A percentile compares a stretch with the other conserved stretches of the same genome.
Evolutionary conservation across 2,797 vertebrate genomes (phyloP).

Genomic region (Melanotaenia pygmaea): DNA sequence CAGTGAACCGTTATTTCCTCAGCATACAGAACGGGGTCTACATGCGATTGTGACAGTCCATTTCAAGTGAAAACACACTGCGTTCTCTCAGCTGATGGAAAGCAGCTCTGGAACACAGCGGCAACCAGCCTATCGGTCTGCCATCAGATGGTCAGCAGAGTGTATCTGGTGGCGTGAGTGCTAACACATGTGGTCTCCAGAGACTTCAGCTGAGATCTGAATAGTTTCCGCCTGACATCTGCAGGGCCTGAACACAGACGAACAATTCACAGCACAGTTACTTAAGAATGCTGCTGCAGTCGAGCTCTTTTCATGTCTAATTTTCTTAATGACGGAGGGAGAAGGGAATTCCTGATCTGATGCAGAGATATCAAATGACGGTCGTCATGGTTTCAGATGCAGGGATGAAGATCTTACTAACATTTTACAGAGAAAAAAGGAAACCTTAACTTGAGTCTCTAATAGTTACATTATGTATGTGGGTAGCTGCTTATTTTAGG

Average conservation of each 20-base stretch:
- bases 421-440: background rate
- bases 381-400: background rate
- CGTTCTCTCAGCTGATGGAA: background rate
- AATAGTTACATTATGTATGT: too few species aligned
- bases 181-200: background rate
- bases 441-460: background rate
- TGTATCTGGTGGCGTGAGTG: constrained; percentile 2
- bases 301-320: background rate
- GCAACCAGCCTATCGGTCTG: background rate
- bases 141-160: constrained; percentile 2
- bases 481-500: too few species aligned
- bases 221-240: background rate
- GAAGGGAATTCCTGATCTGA: background rate
- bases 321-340: background rate
- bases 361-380: background rate
- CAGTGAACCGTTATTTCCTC: background rate
- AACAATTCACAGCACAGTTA: background rate
- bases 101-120: background rate
- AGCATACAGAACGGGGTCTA: background rate
- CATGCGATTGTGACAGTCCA: background rate
- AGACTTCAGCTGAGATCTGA: background rate
- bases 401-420: background rate
- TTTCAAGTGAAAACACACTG: background rate
- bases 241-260: background rate
- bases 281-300: background rate